A percentile compares a stretch with the other conserved stretches of the same genome.
Evolutionary conservation across 2,113 vertebrate species (phyloP).

Genomic region (Theropithecus gelada): DNA sequence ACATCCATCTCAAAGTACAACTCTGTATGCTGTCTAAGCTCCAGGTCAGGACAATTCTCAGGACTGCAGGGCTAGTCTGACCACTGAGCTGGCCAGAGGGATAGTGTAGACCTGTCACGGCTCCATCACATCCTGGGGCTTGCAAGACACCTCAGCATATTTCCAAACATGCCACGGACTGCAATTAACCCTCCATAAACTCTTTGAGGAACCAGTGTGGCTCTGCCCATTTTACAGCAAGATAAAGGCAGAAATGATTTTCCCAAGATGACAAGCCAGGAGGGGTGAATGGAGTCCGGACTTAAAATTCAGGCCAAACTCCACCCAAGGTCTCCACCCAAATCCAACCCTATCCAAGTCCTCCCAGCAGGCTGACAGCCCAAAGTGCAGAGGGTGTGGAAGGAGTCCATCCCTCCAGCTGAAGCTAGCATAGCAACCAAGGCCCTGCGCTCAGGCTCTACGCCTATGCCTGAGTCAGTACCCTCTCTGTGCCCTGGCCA

Average conservation of each 20-base stretch:
- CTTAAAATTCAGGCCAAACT: constrained; percentile 56
- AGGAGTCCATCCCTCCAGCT: neutral
- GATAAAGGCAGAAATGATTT: constrained; percentile 52
- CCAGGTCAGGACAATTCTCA: neutral
- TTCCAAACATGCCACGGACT: neutral
- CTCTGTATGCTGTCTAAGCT: neutral
- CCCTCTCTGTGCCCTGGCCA: neutral
- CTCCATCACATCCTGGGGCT: neutral
- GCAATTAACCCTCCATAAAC: constrained; percentile 34
- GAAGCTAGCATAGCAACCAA: neutral
- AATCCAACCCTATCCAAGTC: constrained; percentile 24
- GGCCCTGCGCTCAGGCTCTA: neutral
- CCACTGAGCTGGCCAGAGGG: neutral
- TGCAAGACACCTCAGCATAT: neutral
- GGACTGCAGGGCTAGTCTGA: neutral
- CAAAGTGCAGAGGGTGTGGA: neutral
- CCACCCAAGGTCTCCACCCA: constrained; percentile 67
- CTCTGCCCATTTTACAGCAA: neutral
- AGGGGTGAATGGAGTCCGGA: constrained; percentile 8
- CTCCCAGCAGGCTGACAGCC: constrained; percentile 22
- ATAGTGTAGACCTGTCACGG: neutral
- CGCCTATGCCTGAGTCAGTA: neutral
- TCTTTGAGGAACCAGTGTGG: constrained; percentile 35
- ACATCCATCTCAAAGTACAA: neutral
- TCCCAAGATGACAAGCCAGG: constrained; percentile 42